These are phyloP conservation scores for Ormyrus labotus DNA, from an alignment of 2,888 invertebrate species.

Conservation along the genomic window DNA sequence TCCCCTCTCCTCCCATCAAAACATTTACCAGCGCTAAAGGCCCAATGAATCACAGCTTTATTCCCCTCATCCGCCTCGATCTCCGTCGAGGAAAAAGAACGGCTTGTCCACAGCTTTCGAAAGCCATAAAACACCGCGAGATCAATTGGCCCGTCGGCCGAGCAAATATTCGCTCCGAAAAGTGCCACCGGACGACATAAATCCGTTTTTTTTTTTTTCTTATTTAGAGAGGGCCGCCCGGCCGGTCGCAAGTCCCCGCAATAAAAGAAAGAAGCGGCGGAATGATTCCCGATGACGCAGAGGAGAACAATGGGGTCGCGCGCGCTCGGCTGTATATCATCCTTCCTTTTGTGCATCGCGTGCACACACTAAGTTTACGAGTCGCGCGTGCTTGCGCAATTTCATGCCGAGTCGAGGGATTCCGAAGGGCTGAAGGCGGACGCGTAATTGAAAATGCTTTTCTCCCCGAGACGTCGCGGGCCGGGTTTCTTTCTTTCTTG, in stretches of 20 bases:
- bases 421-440: not conserved
- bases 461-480: too few species aligned
- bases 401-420: not conserved
- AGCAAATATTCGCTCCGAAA: not conserved
- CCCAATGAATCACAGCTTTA: not conserved
- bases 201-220: too few species aligned
- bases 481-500: too few species aligned
- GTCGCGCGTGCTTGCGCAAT: constrained; percentile 27
- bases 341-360: not conserved
- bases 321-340: constrained; percentile 23
- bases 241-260: not conserved
- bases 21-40: not conserved
- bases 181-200: not conserved
- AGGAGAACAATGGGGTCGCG: constrained; percentile 49
- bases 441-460: constrained; percentile 32
- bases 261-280: not conserved
- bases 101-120: not conserved
- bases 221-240: too few species aligned
- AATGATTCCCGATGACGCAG: constrained; percentile 37
- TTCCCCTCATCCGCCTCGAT: too few species aligned
- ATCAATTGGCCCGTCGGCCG: not conserved
- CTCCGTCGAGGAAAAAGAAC: too few species aligned
- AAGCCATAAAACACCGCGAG: constrained; percentile 6
- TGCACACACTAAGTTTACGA: constrained; percentile 11
- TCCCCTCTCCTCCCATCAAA: not conserved